Evolutionary conservation across 2,797 vertebrate genomes (phyloP), one percentile per base, ranked within the genome.

Genomic region (Sebastes steindachneri): DNA sequence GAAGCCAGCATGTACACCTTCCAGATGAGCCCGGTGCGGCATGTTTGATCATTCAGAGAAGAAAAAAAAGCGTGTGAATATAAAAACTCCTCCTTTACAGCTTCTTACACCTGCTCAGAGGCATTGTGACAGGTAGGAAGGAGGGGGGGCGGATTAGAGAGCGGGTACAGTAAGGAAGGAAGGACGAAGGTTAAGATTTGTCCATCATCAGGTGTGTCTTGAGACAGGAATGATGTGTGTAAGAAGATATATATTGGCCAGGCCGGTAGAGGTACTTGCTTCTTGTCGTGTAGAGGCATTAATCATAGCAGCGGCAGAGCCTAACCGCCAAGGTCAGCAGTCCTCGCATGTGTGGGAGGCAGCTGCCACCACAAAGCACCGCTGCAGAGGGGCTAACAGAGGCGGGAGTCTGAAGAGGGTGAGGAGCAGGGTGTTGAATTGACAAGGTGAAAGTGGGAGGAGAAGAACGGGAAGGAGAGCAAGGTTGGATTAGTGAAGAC

Each of bases 271-370:
- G 90, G 88, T 84, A 93, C 87, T 89, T 79, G 92, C 92, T 92
- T 91, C 90, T 93, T 83, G 89, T 93, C 93, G 94, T 94, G 93
- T 96, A 88, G 83, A 91, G 90, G 89, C 94, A 96, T 96, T 95
- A 96, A 96, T 96, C 93, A 95, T 88, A 85, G 91, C 89, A 75
- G 79, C 41, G 82, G 87, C 89, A 86, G 85, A 73, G 81, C 53
- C 67, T 84, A 91, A 90, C 81, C 89, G 73, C 92, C 94, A 95
- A 95, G 95, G 95, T 96, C 94, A 93, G 93, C 88, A 76, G 86
- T 93, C 88, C 80, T 91, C 33, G 57, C 71, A 73, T 89, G 88
- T 92, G 94, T 94, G 93, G 94, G 93, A 91, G 88, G 89, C 83
- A 85, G 86, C 90, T 89, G 86, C 90, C 89, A 78, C 79, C 84